Conservation (phyloP, 1,140 invertebrate genomes). For the Drosophila ogumai region DNA sequence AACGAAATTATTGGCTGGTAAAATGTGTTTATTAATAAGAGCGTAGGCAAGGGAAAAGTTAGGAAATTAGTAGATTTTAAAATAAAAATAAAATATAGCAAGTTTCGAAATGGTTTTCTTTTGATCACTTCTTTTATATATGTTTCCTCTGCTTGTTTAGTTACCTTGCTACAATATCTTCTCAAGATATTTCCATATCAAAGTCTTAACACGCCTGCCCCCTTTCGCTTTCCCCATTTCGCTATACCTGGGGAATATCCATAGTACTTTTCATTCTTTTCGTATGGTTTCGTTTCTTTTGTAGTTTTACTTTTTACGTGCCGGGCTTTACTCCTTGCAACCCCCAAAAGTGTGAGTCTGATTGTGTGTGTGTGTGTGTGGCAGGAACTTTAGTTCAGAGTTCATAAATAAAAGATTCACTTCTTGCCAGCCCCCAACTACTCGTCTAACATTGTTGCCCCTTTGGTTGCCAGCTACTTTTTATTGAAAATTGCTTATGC, state of each 20-base stretch:
- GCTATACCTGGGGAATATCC: constrained; percentile 37
- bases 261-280: constrained; percentile 10
- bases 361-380: not conserved
- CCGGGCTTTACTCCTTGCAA: constrained; percentile 33
- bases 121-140: not conserved
- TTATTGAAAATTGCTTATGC: constrained; percentile 83
- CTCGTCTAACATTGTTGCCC: constrained; percentile 63
- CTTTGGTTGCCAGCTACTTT: constrained; percentile 63
- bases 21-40: constrained; percentile 14
- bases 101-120: not conserved
- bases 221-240: not conserved
- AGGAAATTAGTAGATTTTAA: not conserved
- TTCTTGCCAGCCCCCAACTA: constrained; percentile 35
- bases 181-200: constrained; percentile 65
- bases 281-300: constrained; percentile 32
- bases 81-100: not conserved
- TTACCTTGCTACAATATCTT: constrained; percentile 5
- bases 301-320: constrained; percentile 65
- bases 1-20: constrained; percentile 30
- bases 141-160: constrained; percentile 6
- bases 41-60: not conserved
- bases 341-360: constrained; percentile 36
- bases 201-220: constrained; percentile 45
- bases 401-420: constrained; percentile 82
- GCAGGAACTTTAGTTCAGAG: constrained; percentile 48